Conservation (phyloP, 2,797 vertebrate species). For the Phoxinus dragarum region DNA sequence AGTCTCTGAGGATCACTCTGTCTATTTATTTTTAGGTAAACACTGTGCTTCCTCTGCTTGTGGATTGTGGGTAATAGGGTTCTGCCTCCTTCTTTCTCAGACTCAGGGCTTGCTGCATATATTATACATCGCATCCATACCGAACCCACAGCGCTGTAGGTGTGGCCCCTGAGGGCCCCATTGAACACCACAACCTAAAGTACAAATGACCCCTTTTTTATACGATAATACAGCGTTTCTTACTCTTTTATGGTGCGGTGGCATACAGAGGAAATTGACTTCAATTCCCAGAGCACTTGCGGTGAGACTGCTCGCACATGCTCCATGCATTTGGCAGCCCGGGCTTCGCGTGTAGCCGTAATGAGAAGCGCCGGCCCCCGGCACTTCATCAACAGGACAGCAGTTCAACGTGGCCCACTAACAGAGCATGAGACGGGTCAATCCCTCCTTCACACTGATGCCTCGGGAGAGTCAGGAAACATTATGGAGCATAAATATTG, state of each 20-base stretch:
- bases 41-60: conserved; percentile 39
- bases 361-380: conserved; percentile 18
- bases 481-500: conserved; percentile 40
- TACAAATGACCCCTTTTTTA: conserved; percentile 35
- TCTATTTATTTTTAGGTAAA: conserved; percentile 58
- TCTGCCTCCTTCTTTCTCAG: conserved; percentile 34
- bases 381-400: conserved; percentile 49
- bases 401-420: conserved; percentile 42
- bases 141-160: conserved; percentile 36
- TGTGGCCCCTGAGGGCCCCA: conserved; percentile 18
- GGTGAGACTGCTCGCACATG: conserved; percentile 37
- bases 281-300: conserved; percentile 35
- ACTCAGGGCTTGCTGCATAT: conserved; percentile 4
- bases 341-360: conserved; percentile 22
- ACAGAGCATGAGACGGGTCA: conserved; percentile 9
- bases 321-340: conserved; percentile 19
- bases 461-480: conserved; percentile 16
- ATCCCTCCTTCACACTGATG: not conserved
- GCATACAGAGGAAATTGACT: conserved; percentile 39
- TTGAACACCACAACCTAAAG: conserved; percentile 3
- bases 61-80: conserved; percentile 45
- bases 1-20: conserved; percentile 47
- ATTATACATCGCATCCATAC: conserved; percentile 19
- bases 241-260: conserved; percentile 35
- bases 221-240: conserved; percentile 34